Percentiles rank a stretch among this genome's conserved stretches.
These are phyloP conservation scores for Cryptosula pallasiana DNA, from an alignment of 2,888 invertebrate genomes.

Conservation along the genomic window DNA sequence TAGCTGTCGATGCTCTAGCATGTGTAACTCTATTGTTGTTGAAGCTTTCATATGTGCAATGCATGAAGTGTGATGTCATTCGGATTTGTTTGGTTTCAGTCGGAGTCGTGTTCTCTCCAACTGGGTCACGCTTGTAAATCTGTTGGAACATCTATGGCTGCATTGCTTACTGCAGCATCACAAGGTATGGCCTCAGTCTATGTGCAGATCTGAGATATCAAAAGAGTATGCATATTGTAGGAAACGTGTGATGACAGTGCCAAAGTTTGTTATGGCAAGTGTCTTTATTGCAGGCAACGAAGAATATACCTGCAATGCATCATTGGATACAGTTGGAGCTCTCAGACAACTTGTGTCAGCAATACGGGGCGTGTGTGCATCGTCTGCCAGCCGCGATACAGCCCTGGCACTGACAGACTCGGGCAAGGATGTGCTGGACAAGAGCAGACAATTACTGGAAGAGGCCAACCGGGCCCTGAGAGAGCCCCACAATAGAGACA, in stretches of 20 bases:
- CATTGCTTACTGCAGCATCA: conserved; percentile 76
- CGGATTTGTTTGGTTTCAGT: conserved; percentile 36
- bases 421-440: conserved; percentile 74
- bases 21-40: too few relatives aligned
- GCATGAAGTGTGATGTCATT: neutral
- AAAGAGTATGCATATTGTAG: too few relatives aligned
- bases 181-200: conserved; percentile 58
- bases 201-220: too few relatives aligned
- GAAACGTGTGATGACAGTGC: too few relatives aligned
- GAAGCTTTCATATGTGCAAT: too few relatives aligned
- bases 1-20: too few relatives aligned
- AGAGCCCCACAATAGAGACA: conserved; percentile 63
- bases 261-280: neutral
- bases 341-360: conserved; percentile 69
- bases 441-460: conserved; percentile 71
- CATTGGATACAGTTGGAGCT: conserved; percentile 72
- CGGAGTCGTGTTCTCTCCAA: conserved; percentile 61
- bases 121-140: conserved; percentile 65
- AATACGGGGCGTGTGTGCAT: conserved; percentile 63
- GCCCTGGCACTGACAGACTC: conserved; percentile 56
- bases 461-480: conserved; percentile 73
- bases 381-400: conserved; percentile 53
- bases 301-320: conserved; percentile 73
- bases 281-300: conserved; percentile 62
- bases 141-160: conserved; percentile 77